Base-by-base conservation (phyloP, 2,113 vertebrate species). In the Nycticryphes semicollaris region DNA sequence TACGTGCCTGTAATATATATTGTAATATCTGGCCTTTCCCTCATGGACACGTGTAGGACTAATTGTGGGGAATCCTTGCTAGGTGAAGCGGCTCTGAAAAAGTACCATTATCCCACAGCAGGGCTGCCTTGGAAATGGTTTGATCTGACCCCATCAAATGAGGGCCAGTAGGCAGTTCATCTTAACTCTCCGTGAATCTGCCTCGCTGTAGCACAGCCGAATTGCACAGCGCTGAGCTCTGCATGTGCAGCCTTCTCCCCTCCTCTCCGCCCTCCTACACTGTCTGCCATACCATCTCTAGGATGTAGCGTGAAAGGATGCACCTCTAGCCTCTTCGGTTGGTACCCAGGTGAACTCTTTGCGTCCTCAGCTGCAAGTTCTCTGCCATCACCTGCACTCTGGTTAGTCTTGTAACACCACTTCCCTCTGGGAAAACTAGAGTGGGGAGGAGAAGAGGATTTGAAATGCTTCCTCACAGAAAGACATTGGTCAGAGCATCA, bases 251-350 rank as follows among this genome's bases (percentile, higher is more conserved):
- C 45, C 14, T n/a, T 33, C 24, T 30, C 51, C 25, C 54, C 28
- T 75, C 12, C 53, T 24, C 1, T 23, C 20, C 3, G 1, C 41
- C 43, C 41, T 47, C 16, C 88, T 35, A 1, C 3, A 0, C 28
- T 3, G 0, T 17, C 37, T 85, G 75, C 56, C 30, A 7, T 0
- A 0, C 59, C 4, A 1, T 15, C 80, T 37, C 22, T 19, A 27
- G 56, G 89, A 9, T 2, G 5, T 10, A 37, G 43, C 7, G 1
- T 23, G 68, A 68, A 48, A 30, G 60, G 64, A 56, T 37, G 43
- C 50, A 9, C 56, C 50, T n/a, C 50, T 23, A 62, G 23, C 41
- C n/a, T 45, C 37, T 54, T 3, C 18, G 35, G 13, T 1, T 48
- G 62, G n/a, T 53, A 28, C 37, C 24, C 62, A 50, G 66, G 41